Percentiles rank a stretch among this genome's conserved stretches.
Evolutionary conservation across 2,113 vertebrate genomes (phyloP).

Genomic region (Equus przewalskii): DNA sequence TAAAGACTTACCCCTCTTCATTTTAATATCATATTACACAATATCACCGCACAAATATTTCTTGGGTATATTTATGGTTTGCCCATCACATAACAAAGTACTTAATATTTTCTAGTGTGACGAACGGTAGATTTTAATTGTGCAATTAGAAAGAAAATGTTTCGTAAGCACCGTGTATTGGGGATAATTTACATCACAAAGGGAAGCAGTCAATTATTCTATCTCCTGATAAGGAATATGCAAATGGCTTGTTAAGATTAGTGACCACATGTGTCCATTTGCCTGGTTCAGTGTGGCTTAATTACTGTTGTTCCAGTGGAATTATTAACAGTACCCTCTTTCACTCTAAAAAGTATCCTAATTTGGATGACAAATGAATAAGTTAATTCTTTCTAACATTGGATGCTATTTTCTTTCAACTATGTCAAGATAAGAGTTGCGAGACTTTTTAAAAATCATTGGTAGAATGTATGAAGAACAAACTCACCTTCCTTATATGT

Average conservation of each 20-base stretch:
- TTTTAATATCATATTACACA: background rate
- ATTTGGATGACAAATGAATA: background rate
- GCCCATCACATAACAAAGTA: background rate
- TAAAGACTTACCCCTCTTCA: background rate
- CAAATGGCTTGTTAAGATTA: background rate
- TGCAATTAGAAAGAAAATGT: conserved; percentile 22
- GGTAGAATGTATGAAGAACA: background rate
- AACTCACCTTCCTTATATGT: conserved; percentile 90
- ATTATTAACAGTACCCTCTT: background rate
- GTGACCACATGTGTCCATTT: background rate
- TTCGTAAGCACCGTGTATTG: background rate
- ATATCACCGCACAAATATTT: background rate
- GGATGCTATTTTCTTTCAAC: conserved; percentile 36
- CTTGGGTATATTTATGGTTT: background rate
- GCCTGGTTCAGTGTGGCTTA: background rate
- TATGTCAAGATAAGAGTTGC: background rate
- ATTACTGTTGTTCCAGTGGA: background rate
- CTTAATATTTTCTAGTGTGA: background rate
- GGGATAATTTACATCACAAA: background rate
- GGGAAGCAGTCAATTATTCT: background rate
- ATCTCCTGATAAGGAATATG: background rate
- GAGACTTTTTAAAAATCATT: background rate
- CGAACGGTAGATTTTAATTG: background rate
- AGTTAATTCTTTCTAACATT: background rate
- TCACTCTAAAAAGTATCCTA: background rate